These are phyloP conservation scores for Heliconius himera DNA, from an alignment of 1,140 invertebrate species.

Conservation along the genomic window DNA sequence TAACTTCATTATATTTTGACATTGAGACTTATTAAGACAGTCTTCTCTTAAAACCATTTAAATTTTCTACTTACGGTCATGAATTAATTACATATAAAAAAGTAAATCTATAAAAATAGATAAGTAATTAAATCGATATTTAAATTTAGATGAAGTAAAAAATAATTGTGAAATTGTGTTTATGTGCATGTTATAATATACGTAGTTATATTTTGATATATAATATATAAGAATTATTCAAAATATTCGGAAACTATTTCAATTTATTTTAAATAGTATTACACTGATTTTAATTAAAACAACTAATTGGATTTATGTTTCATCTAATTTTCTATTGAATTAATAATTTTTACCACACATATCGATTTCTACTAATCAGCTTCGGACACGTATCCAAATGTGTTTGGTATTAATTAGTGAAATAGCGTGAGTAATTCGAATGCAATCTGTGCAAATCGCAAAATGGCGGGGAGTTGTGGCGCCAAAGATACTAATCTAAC, in stretches of 20 bases:
- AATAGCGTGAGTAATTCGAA: constrained; percentile 57
- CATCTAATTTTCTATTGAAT: constrained; percentile 14
- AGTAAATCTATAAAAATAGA: too few species aligned
- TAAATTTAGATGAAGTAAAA: not conserved
- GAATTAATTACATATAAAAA: too few species aligned
- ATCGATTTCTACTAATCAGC: constrained; percentile 23
- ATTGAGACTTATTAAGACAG: not conserved
- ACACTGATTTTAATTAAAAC: not conserved
- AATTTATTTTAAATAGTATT: not conserved
- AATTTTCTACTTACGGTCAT: too few species aligned
- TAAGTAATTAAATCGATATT: too few species aligned
- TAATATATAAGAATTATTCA: too few species aligned
- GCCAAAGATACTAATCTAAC: constrained; percentile 70
- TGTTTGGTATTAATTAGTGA: constrained; percentile 58
- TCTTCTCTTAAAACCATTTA: too few species aligned
- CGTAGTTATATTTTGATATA: too few species aligned
- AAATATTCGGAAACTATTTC: not conserved
- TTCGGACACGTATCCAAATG: constrained; percentile 18
- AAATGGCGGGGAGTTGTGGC: constrained; percentile 61
- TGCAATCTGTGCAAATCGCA: constrained; percentile 67
- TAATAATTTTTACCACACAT: constrained; percentile 19
- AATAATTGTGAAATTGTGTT: not conserved
- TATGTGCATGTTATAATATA: too few species aligned
- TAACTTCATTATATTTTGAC: not conserved
- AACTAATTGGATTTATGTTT: not conserved